A percentile compares a stretch with the other conserved stretches of the same genome.
Conservation (phyloP, 2,888 invertebrate genomes). For the Eupithecia centaureata region DNA sequence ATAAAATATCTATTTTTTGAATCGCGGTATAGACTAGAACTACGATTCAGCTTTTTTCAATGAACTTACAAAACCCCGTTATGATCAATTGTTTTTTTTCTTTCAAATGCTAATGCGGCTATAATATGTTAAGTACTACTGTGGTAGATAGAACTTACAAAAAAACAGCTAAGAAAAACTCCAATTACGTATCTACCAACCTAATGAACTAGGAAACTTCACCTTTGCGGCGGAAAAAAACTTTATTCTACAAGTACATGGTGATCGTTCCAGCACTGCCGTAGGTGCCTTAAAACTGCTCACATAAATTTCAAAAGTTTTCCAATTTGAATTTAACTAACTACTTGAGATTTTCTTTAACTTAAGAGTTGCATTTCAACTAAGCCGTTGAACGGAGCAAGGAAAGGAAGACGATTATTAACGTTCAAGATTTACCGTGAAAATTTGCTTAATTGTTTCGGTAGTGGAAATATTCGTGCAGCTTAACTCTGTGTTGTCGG, state of each 20-base stretch:
- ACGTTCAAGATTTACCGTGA: slow-evolving; percentile 53
- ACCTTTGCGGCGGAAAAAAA: slow-evolving; percentile 6
- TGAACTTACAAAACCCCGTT: too few species aligned
- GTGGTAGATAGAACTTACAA: not conserved
- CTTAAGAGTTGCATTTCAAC: slow-evolving; percentile 73
- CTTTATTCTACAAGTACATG: slow-evolving; percentile 19
- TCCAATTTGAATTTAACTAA: slow-evolving; percentile 81
- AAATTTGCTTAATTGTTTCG: slow-evolving; percentile 49
- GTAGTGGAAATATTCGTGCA: slow-evolving; percentile 38
- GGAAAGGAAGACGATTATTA: slow-evolving; percentile 59
- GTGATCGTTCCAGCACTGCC: slow-evolving; percentile 57
- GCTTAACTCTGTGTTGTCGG: slow-evolving; percentile 22
- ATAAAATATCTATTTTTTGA: too few species aligned
- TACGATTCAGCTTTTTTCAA: too few species aligned
- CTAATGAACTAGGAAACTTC: slow-evolving; percentile 11
- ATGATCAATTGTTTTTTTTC: too few species aligned
- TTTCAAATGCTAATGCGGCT: too few species aligned
- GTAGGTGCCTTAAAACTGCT: slow-evolving; percentile 73
- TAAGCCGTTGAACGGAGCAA: slow-evolving; percentile 55
- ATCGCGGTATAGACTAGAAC: too few species aligned
- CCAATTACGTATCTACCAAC: slow-evolving; percentile 11
- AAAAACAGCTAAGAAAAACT: not conserved
- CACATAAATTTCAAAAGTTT: slow-evolving; percentile 79
- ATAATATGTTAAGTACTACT: too few species aligned
- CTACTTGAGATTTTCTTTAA: slow-evolving; percentile 74